phyloP scores from a whole-genome alignment of 2,888 invertebrate genomes.

The Amblyjoppa fuscipennis region DNA sequence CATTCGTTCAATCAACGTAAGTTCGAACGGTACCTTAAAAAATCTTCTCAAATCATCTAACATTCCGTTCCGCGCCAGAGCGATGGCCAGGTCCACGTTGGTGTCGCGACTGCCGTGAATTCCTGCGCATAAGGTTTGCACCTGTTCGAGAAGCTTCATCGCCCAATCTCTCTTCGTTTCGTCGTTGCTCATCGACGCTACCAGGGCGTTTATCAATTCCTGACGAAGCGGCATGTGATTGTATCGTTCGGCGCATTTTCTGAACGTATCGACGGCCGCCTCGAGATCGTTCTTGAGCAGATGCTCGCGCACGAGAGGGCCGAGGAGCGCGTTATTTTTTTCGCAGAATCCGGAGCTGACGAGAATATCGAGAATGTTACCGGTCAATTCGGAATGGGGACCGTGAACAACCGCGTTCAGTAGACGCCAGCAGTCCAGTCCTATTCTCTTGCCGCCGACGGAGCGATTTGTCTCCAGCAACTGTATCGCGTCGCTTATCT shows the following conservation, averaged over 20 bases:
- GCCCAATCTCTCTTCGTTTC: constrained; percentile 13
- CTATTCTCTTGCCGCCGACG: constrained; percentile 69
- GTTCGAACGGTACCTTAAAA: constrained; percentile 63
- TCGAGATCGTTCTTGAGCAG: constrained; percentile 86
- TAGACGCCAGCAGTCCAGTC: constrained; percentile 88
- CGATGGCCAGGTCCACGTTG: constrained; percentile 51
- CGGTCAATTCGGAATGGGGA: constrained; percentile 84
- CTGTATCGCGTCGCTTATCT: constrained; percentile 48
- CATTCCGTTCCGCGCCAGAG: constrained; percentile 67
- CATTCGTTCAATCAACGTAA: neutral
- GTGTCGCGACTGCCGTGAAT: constrained; percentile 18
- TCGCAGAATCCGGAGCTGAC: constrained; percentile 86
- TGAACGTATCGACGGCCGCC: constrained; percentile 87
- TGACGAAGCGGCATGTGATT: constrained; percentile 89
- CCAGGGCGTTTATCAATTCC: constrained; percentile 86
- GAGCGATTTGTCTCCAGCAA: constrained; percentile 32
- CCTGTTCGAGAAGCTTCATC: constrained; percentile 67
- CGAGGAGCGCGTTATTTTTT: constrained; percentile 87
- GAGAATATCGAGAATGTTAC: constrained; percentile 86
- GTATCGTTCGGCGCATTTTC: constrained; percentile 85
- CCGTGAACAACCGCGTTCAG: constrained; percentile 86
- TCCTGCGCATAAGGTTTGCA: constrained; percentile 44
- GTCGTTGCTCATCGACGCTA: constrained; percentile 44
- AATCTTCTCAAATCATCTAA: constrained; percentile 72
- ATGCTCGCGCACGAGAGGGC: constrained; percentile 88